Conservation (phyloP, 2,113 vertebrate species). For the Aspiorhynchus laticeps region DNA sequence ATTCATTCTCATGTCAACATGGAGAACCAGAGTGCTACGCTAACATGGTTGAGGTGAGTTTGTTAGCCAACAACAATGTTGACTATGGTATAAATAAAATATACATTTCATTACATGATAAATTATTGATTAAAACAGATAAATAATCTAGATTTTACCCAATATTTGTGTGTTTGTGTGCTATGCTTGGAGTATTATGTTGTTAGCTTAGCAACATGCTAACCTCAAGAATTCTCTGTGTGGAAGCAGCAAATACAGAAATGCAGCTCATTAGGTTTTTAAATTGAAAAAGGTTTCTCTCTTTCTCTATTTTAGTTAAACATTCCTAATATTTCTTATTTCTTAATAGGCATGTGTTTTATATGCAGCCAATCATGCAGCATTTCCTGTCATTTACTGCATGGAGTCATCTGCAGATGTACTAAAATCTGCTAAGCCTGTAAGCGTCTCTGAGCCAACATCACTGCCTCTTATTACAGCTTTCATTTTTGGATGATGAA, state of each 20-base stretch:
- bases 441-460: conserved; percentile 63
- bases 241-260: background rate
- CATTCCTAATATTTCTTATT: background rate
- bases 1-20: conserved; percentile 84
- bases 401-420: conserved; percentile 79
- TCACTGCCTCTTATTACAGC: background rate
- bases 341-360: conserved; percentile 81
- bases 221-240: background rate
- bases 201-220: background rate
- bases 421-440: conserved; percentile 71
- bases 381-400: conserved; percentile 79
- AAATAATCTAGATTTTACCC: background rate
- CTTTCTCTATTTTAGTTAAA: background rate
- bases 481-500: no score
- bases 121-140: background rate
- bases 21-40: conserved; percentile 80
- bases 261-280: background rate
- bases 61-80: background rate
- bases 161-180: background rate
- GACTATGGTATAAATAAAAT: background rate
- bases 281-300: background rate
- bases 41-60: conserved; percentile 85
- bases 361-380: conserved; percentile 61
- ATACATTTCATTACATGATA: background rate
- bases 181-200: background rate